phyloP scores from a whole-genome alignment of 30 jellyfish, hydroid and myxozoan genomes.

The Aurelia aurita complex sp. Pacific region DNA sequence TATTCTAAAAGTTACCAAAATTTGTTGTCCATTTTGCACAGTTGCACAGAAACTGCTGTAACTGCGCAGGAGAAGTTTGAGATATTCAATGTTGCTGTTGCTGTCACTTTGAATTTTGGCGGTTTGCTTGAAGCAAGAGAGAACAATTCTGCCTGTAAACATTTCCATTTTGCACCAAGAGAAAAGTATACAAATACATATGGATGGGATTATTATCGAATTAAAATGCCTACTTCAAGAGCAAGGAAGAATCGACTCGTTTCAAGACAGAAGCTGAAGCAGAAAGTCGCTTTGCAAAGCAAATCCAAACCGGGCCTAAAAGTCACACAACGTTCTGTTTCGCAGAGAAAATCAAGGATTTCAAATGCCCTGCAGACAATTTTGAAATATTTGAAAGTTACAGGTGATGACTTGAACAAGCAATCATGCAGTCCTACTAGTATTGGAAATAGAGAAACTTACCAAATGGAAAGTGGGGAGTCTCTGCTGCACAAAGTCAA shows the following conservation, averaged over 20 bases:
- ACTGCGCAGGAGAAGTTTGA: not conserved
- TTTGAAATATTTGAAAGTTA: conserved; percentile 3
- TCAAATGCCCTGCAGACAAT: conserved; percentile 11
- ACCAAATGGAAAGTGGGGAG: too few species aligned
- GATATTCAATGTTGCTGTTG: not conserved
- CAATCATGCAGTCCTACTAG: too few species aligned
- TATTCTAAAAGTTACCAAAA: too few species aligned
- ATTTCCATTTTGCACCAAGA: not conserved
- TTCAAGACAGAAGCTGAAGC: conserved; percentile 36
- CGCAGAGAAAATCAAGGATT: conserved; percentile 9
- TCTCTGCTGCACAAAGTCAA: too few species aligned
- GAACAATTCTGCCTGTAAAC: too few species aligned
- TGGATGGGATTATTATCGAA: not conserved
- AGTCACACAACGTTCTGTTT: too few species aligned
- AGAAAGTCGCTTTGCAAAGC: conserved; percentile 36
- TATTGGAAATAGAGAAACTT: too few species aligned
- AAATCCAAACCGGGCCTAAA: conserved; percentile 42
- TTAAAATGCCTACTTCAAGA: conserved; percentile 50
- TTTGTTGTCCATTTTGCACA: too few species aligned
- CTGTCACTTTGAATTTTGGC: conserved; percentile 4
- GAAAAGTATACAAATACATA: not conserved
- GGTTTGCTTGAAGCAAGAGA: too few species aligned
- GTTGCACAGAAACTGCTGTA: too few species aligned
- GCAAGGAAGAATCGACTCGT: conserved; percentile 49
- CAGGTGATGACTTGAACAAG: not conserved